These are phyloP conservation scores for Beroe ovata DNA, from an alignment of 37 sponge, comb jelly and placozoan species.

Conservation along the genomic window DNA sequence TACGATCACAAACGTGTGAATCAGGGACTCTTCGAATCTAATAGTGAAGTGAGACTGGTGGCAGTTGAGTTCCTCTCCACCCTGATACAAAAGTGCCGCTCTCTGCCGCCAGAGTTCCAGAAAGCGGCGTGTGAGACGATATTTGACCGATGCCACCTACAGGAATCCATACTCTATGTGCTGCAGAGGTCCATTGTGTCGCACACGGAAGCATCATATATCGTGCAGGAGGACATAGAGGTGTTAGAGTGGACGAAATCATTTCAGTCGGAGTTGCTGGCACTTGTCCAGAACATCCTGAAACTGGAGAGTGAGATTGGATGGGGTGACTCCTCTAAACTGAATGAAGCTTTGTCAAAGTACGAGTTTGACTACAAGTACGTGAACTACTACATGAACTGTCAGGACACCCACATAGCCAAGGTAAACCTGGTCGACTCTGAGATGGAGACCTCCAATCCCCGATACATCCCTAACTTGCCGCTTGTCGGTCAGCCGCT, in stretches of 20 bases:
- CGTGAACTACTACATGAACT: slow-evolving; percentile 68
- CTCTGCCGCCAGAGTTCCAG: background rate
- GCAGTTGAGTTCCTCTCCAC: slow-evolving; percentile 53
- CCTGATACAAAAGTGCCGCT: slow-evolving; percentile 18
- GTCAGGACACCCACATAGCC: slow-evolving; percentile 63
- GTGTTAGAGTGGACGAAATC: slow-evolving; percentile 61
- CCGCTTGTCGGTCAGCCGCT: slow-evolving; percentile 50
- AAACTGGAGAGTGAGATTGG: slow-evolving; percentile 25
- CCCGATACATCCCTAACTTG: slow-evolving; percentile 3
- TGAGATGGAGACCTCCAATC: slow-evolving; percentile 64
- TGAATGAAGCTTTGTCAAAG: background rate
- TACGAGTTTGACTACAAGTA: slow-evolving; percentile 69
- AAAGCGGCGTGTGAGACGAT: slow-evolving; percentile 39
- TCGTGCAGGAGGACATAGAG: slow-evolving; percentile 60
- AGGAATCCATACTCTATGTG: slow-evolving; percentile 47
- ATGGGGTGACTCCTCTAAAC: slow-evolving; percentile 35
- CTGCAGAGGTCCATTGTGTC: slow-evolving; percentile 38
- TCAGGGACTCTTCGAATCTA: background rate
- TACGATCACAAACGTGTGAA: slow-evolving; percentile 8
- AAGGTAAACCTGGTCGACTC: slow-evolving; percentile 57
- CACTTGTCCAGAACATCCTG: slow-evolving; percentile 14
- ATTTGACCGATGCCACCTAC: slow-evolving; percentile 59
- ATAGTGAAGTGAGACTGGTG: slow-evolving; percentile 43
- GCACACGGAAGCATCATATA: slow-evolving; percentile 43
- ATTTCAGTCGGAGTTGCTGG: slow-evolving; percentile 38